Percentiles rank a stretch among this genome's conserved stretches.
Conservation (phyloP, 2,888 invertebrate species). For the Drosophila conformis region DNA sequence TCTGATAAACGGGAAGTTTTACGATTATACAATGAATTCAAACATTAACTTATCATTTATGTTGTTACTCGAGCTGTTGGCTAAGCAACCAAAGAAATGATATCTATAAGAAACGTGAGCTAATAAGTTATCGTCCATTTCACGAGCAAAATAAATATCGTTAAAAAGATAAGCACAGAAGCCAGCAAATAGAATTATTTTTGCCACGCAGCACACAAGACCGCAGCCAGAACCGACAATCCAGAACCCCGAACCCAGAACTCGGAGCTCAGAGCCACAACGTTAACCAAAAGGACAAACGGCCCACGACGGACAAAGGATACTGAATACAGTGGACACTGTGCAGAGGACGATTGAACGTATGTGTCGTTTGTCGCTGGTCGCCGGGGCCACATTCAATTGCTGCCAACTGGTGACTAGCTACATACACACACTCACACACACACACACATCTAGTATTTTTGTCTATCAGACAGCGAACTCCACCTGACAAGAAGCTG, state of each 20-base stretch:
- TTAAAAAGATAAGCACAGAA: conserved; percentile 69
- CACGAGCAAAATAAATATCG: conserved; percentile 63
- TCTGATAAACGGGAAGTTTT: not conserved
- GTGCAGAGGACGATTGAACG: conserved; percentile 20
- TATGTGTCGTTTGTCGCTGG: conserved; percentile 46
- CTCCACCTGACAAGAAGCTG: conserved; percentile 22
- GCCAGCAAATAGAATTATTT: conserved; percentile 71
- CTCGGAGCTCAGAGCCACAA: conserved; percentile 7
- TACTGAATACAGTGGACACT: conserved; percentile 13
- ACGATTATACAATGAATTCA: not conserved
- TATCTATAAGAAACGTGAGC: conserved; percentile 40
- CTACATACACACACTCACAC: not conserved
- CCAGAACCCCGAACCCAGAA: not conserved
- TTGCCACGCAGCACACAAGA: conserved; percentile 40
- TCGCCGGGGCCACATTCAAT: conserved; percentile 54
- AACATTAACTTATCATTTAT: not conserved
- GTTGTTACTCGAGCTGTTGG: not conserved
- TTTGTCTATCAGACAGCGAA: conserved; percentile 15
- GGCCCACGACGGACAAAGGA: conserved; percentile 31
- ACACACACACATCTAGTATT: not conserved
- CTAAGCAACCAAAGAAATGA: conserved; percentile 1
- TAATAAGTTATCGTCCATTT: conserved; percentile 55
- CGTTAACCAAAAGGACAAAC: conserved; percentile 36
- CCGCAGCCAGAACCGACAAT: conserved; percentile 23
- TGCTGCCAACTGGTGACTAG: conserved; percentile 49